Evolutionary conservation across 2,888 invertebrate genomes (phyloP), one percentile per base, ranked within the genome.

Genomic region (Blera fallax): DNA sequence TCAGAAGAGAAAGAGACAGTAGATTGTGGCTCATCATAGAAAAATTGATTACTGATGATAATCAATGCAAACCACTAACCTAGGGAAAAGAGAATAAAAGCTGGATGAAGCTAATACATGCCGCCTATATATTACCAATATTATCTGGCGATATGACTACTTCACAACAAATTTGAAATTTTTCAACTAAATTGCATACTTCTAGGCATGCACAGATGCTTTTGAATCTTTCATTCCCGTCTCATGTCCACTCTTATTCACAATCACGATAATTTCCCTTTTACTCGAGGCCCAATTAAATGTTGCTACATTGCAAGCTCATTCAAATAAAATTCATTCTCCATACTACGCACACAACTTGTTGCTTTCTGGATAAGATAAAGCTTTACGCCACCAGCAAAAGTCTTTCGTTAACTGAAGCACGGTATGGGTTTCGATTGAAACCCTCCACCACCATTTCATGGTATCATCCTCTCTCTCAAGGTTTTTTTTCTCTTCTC

Each of bases 391-490:
- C 50, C 32, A 50, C 32, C 48, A 70, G 18, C 18, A 34, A 37
- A n/a, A 24, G 29, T 62, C 40, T 18, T 67, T 67, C 16, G 67
- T 58, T 40, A 73, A 62, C 64, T 32, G 64, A 34, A 21, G 64
- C 74, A 64, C 32, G 62, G 40, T 40, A 69, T 54, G 32, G 56
- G 37, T 32, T 54, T 32, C 18, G 21, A 32, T 21, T 77, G 50
- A 50, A 77, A 60, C 77, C 77, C 58, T 77, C 67, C 58, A 77
- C 37, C 69, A 50, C 67, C 45, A 70, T 50, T 37, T 10, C 34
- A 45, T 40, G 43, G 62, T 73, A 21, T 14, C 76, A 67, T 67
- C 67, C 48, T 77, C 77, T 77, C 69, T 69, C 50, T 69, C 67
- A 77, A 77, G 77, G 77, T 67, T 69, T 29, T 65, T n/a, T 32